Base-by-base conservation (phyloP, 2,888 invertebrate genomes). In the Dolichomitus sp. region DNA sequence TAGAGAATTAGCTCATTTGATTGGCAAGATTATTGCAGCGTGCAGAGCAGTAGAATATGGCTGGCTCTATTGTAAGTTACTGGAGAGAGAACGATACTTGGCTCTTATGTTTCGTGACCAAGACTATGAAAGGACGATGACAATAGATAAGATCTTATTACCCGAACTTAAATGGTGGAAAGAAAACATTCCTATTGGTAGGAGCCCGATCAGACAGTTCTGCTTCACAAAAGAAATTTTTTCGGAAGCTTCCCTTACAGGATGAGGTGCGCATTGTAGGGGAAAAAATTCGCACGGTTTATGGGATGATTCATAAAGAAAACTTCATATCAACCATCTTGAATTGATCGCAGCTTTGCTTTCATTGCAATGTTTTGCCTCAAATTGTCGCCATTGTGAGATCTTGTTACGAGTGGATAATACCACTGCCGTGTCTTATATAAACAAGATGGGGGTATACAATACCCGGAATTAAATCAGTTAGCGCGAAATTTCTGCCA, bases 401-500 rank as follows among this genome's bases (percentile, higher is more conserved):
- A 48, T 48, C 7, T 48, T 48, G 4, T 48, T 17, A 17, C n/a
- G 17, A 17, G 7, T 17, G 3, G 4, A 48, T 17, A 48, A 48
- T 17, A 17, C 48, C 2, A 48, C 48, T 4, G 2, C 48, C 42
- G 12, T 42, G 42, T 48, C 23, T 4, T 79, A 79, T 66, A 33
- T 79, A 27, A 65, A 74, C 17, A 74, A 65, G 48, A 74, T 74
- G 74, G 74, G 65, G 0, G 74, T 45, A 42, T 42, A 12, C 42
- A 42, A 42, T 42, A 12, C 42, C 42, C 42, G 12, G 3, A 42
- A 42, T 42, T 81, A 9, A 65, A 69, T 7, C 30, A 42, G 6
- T 27, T 76, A 12, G 45, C 81, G 9, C 68, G 45, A 19, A 9
- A 85, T 66, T 88, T 90, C 42, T 83, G 81, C 83, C 81, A 85